Evolutionary conservation across 2,797 vertebrate species (phyloP).

Genomic region (Pseudotriccus pelzelni): DNA sequence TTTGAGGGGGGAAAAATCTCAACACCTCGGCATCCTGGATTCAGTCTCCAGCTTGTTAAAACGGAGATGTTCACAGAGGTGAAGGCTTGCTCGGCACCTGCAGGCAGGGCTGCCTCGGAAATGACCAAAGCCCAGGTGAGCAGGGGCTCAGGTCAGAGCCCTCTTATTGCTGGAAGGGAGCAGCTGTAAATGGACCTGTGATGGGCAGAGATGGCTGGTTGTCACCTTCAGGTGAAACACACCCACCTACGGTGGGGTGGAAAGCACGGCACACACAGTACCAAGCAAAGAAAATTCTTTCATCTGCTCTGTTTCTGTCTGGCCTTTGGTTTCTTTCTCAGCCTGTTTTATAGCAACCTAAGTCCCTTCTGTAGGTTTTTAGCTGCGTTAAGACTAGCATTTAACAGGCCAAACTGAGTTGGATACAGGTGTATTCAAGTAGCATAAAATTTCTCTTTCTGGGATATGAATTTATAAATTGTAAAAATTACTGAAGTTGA

Average conservation of each 20-base stretch:
- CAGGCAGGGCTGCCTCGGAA: neutral
- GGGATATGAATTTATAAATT: neutral
- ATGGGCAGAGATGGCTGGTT: rapidly evolving
- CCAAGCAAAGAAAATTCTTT: neutral
- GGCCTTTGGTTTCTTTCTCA: neutral
- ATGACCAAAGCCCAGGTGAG: too few relatives aligned
- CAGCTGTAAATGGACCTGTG: rapidly evolving
- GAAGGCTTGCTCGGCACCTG: rapidly evolving
- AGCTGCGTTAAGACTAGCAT: neutral
- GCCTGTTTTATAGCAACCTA: neutral
- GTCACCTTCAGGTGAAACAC: neutral
- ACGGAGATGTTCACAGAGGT: rapidly evolving
- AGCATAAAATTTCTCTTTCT: neutral
- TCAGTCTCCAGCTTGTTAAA: neutral
- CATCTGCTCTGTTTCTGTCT: neutral
- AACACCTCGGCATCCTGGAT: too few relatives aligned
- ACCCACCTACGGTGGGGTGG: too few relatives aligned
- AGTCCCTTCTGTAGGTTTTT: neutral
- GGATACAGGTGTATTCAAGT: neutral
- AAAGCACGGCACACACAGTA: neutral
- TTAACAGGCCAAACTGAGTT: neutral
- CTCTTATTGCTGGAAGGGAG: neutral
- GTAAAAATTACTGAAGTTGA: neutral
- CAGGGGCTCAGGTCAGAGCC: neutral
- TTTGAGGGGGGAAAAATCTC: rapidly evolving